Evolutionary conservation across 1,140 invertebrate genomes (phyloP), one percentile per base, ranked within the genome.

Genomic region (Drosophila mauritiana): DNA sequence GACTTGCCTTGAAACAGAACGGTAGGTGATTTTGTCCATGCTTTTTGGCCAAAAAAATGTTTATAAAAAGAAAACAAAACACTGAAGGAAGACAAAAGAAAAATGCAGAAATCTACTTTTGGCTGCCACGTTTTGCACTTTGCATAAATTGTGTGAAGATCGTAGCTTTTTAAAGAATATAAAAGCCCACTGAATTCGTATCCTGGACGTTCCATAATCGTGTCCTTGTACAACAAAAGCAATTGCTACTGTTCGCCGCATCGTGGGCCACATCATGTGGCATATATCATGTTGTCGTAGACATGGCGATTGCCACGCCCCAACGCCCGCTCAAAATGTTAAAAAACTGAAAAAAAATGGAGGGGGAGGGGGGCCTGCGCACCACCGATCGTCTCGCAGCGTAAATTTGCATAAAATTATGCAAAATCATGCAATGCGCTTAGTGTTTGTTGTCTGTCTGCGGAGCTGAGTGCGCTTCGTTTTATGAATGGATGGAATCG

Each of bases 391-490:
- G 48, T 51, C 48, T 31, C n/a, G 15, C 31, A 51, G 8, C 39
- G 13, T 31, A 34, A 84, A 91, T 91, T 91, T 89, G 80, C 89
- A 91, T 91, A 91, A 91, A 91, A 85, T 91, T 91, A 91, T 91
- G 89, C 89, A 91, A 91, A 91, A 91, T 91, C 89, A 91, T 91
- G 89, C 84, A 84, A 89, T 90, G 85, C 80, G 80, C 84, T 90
- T 84, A 89, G 84, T 89, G 83, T 88, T 88, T 79, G 75, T 73
- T 88, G 64, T 77, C 52, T 58, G 65, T 81, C 70, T 68, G 17
- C 31, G 39, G 58, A 52, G 43, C 58, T 53, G 55, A 85, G 81
- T 82, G 74, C 83, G 78, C 68, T 65, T 63, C 72, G 68, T 88
- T 88, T 88, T 88, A 88, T 88, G 84, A 88, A 88, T 88, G 83